A percentile compares a stretch with the other conserved stretches of the same genome.
Conservation (phyloP, 2,113 vertebrate genomes). For the Pollachius pollachius region DNA sequence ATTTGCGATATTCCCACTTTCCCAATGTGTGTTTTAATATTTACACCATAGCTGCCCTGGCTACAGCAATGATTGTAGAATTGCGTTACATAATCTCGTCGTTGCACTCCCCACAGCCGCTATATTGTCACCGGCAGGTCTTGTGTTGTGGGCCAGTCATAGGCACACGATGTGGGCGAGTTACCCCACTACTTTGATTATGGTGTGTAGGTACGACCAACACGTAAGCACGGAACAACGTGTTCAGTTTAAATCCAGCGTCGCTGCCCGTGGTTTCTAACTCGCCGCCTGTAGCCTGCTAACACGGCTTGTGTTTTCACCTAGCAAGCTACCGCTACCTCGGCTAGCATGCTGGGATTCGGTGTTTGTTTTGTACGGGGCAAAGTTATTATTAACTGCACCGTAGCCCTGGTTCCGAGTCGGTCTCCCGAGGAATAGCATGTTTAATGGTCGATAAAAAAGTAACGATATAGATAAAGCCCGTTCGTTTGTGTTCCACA, state of each 20-base stretch:
- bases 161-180: no score
- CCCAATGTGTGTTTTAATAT: neutral
- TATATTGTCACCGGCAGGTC: no score
- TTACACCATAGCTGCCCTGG: neutral
- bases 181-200: no score
- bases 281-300: conserved; percentile 67
- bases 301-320: conserved; percentile 44
- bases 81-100: conserved; percentile 66
- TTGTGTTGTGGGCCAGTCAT: no score
- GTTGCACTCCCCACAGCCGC: conserved; percentile 26
- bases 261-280: neutral
- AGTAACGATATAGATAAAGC: no score
- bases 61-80: conserved; percentile 28
- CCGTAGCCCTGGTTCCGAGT: no score
- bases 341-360: neutral
- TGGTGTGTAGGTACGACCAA: no score
- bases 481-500: no score
- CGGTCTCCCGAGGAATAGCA: no score
- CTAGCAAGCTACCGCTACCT: neutral
- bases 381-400: neutral
- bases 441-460: no score
- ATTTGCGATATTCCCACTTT: neutral
- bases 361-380: neutral
- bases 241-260: no score
- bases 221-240: no score